Evolutionary conservation across 2,797 vertebrate genomes (phyloP).

Genomic region (Bovichtus diacanthus): DNA sequence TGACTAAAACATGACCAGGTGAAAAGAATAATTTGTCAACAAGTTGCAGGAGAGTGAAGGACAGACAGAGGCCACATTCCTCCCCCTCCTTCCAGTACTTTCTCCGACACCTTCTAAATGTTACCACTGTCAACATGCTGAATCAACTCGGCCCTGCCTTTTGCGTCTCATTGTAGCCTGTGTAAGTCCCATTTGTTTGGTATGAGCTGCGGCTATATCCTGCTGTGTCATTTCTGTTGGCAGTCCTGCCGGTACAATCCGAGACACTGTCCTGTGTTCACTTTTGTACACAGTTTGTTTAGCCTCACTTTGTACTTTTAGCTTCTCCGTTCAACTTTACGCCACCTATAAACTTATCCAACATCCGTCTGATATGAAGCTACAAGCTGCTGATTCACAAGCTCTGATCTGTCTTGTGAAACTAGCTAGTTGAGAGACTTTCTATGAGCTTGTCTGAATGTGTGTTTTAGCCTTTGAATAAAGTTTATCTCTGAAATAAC

Average conservation of each 20-base stretch:
- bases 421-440: background rate
- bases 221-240: conserved; percentile 27
- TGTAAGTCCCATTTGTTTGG: background rate
- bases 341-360: conserved; percentile 29
- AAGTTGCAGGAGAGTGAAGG: conserved; percentile 41
- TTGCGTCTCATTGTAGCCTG: background rate
- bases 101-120: conserved; percentile 60
- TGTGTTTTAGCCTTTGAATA: background rate
- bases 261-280: conserved; percentile 3
- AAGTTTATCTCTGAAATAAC: background rate
- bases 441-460: background rate
- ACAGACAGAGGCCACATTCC: conserved; percentile 39
- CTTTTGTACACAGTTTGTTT: conserved; percentile 4
- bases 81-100: background rate
- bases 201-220: conserved; percentile 30
- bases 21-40: conserved; percentile 6
- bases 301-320: background rate
- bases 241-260: background rate
- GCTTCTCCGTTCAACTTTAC: background rate
- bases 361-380: conserved; percentile 7
- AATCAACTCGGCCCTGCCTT: conserved; percentile 18
- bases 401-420: background rate
- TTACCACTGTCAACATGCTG: conserved; percentile 62
- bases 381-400: background rate
- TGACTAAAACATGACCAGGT: background rate